Conservation (phyloP, 2,113 vertebrate genomes). For the Oxyura jamaicensis region DNA sequence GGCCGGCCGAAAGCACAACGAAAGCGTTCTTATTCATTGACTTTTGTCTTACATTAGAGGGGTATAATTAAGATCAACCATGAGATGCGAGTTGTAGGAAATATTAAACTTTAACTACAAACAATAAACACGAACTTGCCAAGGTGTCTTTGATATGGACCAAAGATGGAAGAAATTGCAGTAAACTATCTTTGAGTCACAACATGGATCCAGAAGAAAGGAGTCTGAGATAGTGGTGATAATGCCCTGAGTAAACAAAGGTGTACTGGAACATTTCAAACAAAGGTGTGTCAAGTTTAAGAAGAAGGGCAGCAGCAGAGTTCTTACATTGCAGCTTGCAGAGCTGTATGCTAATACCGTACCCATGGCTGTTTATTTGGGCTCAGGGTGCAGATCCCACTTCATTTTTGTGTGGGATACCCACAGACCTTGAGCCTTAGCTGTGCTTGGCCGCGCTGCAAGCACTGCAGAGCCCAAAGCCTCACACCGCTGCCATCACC, state of each 20-base stretch:
- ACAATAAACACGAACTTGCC: constrained; percentile 61
- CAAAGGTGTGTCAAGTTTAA: constrained; percentile 42
- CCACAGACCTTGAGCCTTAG: too few species aligned
- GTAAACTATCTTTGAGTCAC: constrained; percentile 54
- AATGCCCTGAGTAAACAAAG: constrained; percentile 55
- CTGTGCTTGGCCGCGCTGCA: too few species aligned
- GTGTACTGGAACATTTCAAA: constrained; percentile 48
- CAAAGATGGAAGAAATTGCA: constrained; percentile 53
- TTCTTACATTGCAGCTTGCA: neutral
- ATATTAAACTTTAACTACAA: constrained; percentile 69
- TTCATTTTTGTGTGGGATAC: neutral
- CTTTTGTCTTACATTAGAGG: constrained; percentile 53
- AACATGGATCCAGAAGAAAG: neutral
- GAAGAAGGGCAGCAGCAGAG: constrained; percentile 38
- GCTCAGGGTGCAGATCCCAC: neutral
- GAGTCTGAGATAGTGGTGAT: constrained; percentile 47
- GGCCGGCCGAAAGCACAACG: neutral
- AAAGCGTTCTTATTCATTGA: fast-evolving
- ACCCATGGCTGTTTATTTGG: neutral
- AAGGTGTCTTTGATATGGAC: constrained; percentile 18
- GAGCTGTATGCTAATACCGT: neutral
- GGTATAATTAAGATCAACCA: constrained; percentile 54
- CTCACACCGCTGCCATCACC: fast-evolving
- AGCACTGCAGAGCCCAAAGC: neutral
- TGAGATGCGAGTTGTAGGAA: constrained; percentile 58